Percentiles rank a stretch among this genome's conserved stretches.
These are phyloP conservation scores for Matsumyia berberina DNA, from an alignment of 2,888 invertebrate genomes.

Conservation along the genomic window DNA sequence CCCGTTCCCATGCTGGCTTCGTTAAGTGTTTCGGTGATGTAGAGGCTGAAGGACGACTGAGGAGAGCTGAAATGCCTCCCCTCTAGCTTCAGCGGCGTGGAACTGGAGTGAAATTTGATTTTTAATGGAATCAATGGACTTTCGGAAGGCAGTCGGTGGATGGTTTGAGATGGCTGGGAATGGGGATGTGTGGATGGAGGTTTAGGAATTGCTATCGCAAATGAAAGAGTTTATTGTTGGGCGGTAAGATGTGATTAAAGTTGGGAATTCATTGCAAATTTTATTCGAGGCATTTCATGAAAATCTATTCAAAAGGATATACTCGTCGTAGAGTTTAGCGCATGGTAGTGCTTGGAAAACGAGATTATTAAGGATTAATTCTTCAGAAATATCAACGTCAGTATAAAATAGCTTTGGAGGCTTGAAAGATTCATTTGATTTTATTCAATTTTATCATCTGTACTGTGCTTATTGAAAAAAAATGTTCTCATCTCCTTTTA, in stretches of 20 bases:
- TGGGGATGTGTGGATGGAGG: constrained; percentile 5
- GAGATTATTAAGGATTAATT: no score
- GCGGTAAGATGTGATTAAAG: constrained; percentile 15
- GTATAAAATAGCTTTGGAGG: no score
- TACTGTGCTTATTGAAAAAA: no score
- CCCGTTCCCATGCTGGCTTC: constrained; percentile 16
- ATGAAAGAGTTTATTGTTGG: constrained; percentile 18
- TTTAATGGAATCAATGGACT: constrained; percentile 71
- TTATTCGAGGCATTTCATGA: not conserved
- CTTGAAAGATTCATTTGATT: no score
- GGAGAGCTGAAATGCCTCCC: constrained; percentile 24
- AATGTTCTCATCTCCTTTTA: no score
- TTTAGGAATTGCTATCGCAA: constrained; percentile 31
- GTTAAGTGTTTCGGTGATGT: constrained; percentile 61
- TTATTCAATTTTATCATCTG: no score
- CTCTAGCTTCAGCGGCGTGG: not conserved
- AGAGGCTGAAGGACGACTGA: not conserved
- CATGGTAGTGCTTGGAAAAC: no score
- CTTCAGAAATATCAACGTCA: no score
- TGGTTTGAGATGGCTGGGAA: no score
- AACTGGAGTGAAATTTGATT: constrained; percentile 63
- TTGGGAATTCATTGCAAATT: constrained; percentile 8
- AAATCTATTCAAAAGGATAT: no score
- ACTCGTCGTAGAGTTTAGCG: no score
- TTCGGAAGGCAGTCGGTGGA: not conserved